Evolutionary conservation across 2,797 vertebrate species (phyloP).

Genomic region (Centroberyx gerrardi): DNA sequence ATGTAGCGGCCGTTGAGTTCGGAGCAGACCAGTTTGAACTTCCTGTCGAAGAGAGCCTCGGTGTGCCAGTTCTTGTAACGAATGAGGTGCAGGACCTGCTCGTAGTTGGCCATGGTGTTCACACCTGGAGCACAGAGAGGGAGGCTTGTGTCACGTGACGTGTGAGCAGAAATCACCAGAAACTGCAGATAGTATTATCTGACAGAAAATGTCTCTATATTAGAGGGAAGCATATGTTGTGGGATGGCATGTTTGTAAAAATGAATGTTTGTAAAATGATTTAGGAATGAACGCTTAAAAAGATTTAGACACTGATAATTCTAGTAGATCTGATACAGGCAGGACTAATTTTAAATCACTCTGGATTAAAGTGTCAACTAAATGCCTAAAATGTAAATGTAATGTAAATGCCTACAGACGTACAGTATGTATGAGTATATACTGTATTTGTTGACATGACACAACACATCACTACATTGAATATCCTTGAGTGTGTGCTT

Average conservation of each 20-base stretch:
- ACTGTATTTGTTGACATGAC: background rate
- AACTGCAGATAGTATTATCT: too few relatives aligned
- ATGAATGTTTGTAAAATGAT: too few relatives aligned
- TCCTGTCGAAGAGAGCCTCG: constrained; percentile 93
- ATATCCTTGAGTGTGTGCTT: background rate
- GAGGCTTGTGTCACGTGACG: constrained; percentile 12
- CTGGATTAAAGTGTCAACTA: background rate
- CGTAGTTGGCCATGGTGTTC: constrained; percentile 96
- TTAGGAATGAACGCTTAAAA: too few relatives aligned
- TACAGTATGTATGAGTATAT: background rate
- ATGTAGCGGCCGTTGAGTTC: constrained; percentile 97
- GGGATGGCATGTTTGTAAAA: too few relatives aligned
- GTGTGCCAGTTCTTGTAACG: constrained; percentile 97
- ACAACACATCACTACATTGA: background rate
- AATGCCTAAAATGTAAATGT: background rate
- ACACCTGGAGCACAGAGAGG: constrained; percentile 85
- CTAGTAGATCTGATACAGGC: too few relatives aligned
- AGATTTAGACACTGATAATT: too few relatives aligned
- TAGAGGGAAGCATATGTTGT: background rate
- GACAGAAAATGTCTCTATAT: too few relatives aligned
- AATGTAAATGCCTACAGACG: background rate
- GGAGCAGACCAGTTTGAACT: constrained; percentile 95
- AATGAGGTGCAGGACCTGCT: constrained; percentile 93
- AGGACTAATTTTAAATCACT: background rate
- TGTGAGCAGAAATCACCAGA: too few relatives aligned